These are phyloP conservation scores for Philotrypesis tridentata DNA, from an alignment of 1,140 invertebrate genomes.

Conservation along the genomic window DNA sequence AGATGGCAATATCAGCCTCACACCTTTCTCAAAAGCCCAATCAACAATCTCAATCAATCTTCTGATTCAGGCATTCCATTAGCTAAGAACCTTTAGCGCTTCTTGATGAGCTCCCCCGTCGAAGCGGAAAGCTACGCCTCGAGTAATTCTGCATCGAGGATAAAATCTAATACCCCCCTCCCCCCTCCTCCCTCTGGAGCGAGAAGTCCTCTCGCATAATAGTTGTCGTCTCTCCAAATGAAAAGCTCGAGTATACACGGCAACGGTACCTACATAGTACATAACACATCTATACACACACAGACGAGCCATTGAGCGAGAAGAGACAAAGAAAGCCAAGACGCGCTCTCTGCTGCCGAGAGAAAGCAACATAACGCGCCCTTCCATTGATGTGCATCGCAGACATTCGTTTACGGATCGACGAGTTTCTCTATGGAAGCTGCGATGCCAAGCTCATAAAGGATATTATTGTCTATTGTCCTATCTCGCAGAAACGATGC, in stretches of 20 bases:
- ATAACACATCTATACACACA: too few relatives aligned
- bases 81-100: not conserved
- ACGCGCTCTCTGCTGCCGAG: not conserved
- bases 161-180: not conserved
- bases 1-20: not conserved
- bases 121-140: not conserved
- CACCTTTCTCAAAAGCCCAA: too few relatives aligned
- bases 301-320: not conserved
- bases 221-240: too few relatives aligned
- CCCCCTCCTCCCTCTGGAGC: too few relatives aligned
- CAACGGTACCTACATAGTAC: not conserved
- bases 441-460: conserved; percentile 53
- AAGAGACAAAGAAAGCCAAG: conserved; percentile 3
- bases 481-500: conserved; percentile 51
- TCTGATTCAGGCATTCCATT: not conserved
- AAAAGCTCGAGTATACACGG: not conserved
- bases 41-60: not conserved
- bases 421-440: not conserved
- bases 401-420: conserved; percentile 4
- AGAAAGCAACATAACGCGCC: not conserved
- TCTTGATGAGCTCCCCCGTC: not conserved
- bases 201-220: too few relatives aligned
- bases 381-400: not conserved
- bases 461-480: conserved; percentile 63
- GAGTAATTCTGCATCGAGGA: not conserved